phyloP scores from a whole-genome alignment of 2,797 vertebrate genomes.

The Tolypeutes matacus region DNA sequence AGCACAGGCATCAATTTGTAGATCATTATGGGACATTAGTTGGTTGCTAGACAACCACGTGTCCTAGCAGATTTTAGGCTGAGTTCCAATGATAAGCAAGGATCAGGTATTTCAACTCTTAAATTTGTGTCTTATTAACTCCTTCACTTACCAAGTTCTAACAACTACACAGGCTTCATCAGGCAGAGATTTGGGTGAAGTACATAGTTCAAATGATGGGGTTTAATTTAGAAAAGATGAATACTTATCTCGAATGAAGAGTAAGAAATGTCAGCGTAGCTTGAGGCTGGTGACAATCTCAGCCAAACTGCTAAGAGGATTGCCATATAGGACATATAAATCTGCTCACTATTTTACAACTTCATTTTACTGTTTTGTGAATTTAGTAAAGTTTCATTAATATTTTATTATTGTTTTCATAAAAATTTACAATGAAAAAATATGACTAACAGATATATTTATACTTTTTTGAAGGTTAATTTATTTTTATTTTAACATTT shows the following conservation, averaged over 20 bases:
- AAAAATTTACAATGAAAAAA: slow-evolving; percentile 9
- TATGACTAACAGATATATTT: not conserved
- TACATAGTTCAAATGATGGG: not conserved
- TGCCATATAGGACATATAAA: not conserved
- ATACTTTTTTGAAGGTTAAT: slow-evolving; percentile 1
- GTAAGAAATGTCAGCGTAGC: slow-evolving; percentile 18
- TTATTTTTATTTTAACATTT: slow-evolving; percentile 73
- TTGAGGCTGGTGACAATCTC: slow-evolving; percentile 1
- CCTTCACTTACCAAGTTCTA: slow-evolving; percentile 22
- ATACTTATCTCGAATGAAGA: not conserved
- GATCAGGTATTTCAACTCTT: slow-evolving; percentile 52
- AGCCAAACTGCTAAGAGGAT: not conserved
- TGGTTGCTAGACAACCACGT: slow-evolving; percentile 77
- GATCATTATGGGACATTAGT: slow-evolving; percentile 75
- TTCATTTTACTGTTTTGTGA: slow-evolving; percentile 30
- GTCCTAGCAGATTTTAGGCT: slow-evolving; percentile 73
- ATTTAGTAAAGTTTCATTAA: slow-evolving; percentile 10
- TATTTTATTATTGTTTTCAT: slow-evolving; percentile 53
- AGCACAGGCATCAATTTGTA: slow-evolving; percentile 74
- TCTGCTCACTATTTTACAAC: not conserved
- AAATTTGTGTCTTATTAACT: slow-evolving; percentile 48
- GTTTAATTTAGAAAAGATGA: not conserved
- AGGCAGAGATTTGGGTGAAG: not conserved
- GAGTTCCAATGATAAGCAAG: slow-evolving; percentile 62
- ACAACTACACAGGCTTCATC: not conserved